These are phyloP conservation scores for Papilio dardanus DNA, from an alignment of 1,140 invertebrate genomes.

Conservation along the genomic window DNA sequence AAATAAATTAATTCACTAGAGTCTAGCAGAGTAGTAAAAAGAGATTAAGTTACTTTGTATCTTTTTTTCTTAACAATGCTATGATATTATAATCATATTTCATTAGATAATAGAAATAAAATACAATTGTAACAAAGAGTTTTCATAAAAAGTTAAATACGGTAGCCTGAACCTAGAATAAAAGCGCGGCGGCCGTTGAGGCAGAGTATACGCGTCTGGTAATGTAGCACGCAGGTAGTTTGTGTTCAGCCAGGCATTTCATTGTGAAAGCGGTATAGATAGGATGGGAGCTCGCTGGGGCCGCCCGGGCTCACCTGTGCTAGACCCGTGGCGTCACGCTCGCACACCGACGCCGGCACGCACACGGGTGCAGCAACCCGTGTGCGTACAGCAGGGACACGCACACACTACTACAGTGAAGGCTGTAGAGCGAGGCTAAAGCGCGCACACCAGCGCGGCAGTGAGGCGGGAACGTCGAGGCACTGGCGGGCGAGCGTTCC, in stretches of 20 bases:
- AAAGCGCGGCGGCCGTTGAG: constrained; percentile 9
- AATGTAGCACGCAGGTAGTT: constrained; percentile 71
- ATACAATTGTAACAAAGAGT: neutral
- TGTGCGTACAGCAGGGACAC: constrained; percentile 41
- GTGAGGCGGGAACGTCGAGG: constrained; percentile 53
- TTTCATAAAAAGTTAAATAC: neutral
- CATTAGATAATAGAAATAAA: neutral
- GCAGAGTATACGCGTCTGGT: constrained; percentile 54
- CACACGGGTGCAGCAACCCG: constrained; percentile 42
- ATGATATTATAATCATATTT: neutral
- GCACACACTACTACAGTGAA: constrained; percentile 56
- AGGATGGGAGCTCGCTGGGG: constrained; percentile 70
- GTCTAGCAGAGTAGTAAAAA: too few species aligned
- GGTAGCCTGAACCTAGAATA: constrained; percentile 1
- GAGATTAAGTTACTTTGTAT: too few species aligned
- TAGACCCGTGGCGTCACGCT: constrained; percentile 66
- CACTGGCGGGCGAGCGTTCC: constrained; percentile 74
- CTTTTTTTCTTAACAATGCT: neutral
- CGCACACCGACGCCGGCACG: constrained; percentile 49
- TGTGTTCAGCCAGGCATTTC: constrained; percentile 70
- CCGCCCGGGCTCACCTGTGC: constrained; percentile 75
- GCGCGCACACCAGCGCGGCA: constrained; percentile 53
- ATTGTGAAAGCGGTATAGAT: constrained; percentile 76
- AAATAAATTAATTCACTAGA: neutral
- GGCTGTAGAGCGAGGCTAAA: constrained; percentile 53